phyloP scores from a whole-genome alignment of 2,888 invertebrate genomes.

The Torymus aiolomorphi region DNA sequence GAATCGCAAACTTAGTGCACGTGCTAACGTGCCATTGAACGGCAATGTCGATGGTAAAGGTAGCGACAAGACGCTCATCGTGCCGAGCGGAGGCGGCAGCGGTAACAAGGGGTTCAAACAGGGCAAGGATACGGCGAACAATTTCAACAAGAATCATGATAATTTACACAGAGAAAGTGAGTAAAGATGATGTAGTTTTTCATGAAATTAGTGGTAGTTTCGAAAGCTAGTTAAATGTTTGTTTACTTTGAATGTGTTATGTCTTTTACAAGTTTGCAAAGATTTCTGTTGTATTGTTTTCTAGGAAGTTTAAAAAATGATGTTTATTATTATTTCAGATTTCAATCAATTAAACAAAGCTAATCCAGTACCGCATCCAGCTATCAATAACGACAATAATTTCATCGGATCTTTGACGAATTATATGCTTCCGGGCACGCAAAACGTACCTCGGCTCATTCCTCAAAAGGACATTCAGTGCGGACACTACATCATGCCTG shows the following conservation, averaged over 20 bases:
- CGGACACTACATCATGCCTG: conserved; percentile 71
- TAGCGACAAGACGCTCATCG: conserved; percentile 67
- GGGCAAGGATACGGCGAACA: conserved; percentile 72
- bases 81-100: conserved; percentile 50
- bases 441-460: conserved; percentile 66
- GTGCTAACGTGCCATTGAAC: conserved; percentile 65
- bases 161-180: conserved; percentile 70
- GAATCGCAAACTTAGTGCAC: conserved; percentile 78
- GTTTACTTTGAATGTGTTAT: too few relatives aligned
- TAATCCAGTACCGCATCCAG: conserved; percentile 66
- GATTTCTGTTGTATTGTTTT: background rate
- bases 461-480: conserved; percentile 69
- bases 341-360: conserved; percentile 66
- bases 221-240: too few relatives aligned
- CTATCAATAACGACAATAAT: conserved; percentile 68
- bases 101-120: conserved; percentile 71
- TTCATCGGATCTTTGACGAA: conserved; percentile 69
- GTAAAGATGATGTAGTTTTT: conserved; percentile 26
- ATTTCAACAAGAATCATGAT: conserved; percentile 68
- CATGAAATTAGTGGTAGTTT: too few relatives aligned
- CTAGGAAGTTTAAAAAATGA: too few relatives aligned
- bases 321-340: conserved; percentile 59
- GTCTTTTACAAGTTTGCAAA: background rate
- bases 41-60: conserved; percentile 65
- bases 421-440: conserved; percentile 69